Percentiles rank a stretch among this genome's conserved stretches.
Evolutionary conservation across 2,797 vertebrate species (phyloP).

Genomic region (Hirundo rustica): DNA sequence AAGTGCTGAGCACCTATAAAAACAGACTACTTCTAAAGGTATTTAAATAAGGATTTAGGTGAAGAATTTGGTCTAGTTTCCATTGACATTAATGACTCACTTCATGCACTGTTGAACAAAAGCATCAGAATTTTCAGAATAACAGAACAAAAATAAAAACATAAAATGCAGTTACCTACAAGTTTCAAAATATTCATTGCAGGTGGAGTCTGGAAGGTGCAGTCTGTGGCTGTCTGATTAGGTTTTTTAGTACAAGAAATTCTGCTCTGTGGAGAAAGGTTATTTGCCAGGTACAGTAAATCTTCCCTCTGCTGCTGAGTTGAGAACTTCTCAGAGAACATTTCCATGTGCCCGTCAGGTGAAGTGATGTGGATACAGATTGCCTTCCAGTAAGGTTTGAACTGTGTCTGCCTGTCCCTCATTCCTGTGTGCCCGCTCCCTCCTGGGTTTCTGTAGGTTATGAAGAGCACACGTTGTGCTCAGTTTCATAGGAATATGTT

Average conservation of each 20-base stretch:
- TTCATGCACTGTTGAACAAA: not conserved
- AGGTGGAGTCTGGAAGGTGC: not conserved
- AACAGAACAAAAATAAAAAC: not conserved
- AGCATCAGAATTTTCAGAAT: not conserved
- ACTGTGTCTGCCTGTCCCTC: not conserved
- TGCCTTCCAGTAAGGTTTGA: not conserved
- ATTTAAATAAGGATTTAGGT: not conserved
- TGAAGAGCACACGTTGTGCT: not conserved
- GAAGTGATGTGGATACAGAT: not conserved
- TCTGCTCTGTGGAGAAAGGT: not conserved
- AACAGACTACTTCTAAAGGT: not conserved
- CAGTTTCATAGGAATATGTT: not conserved
- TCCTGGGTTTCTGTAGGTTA: not conserved
- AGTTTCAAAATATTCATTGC: not conserved
- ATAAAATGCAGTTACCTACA: not conserved
- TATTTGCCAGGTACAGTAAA: not conserved
- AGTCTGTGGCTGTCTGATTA: not conserved
- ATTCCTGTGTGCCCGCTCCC: not conserved
- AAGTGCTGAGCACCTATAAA: not conserved
- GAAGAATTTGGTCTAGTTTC: not conserved
- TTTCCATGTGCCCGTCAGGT: not conserved
- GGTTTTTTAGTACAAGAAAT: not conserved
- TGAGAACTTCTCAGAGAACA: not conserved
- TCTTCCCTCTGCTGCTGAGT: not conserved
- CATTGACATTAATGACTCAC: not conserved